phyloP scores from a whole-genome alignment of 1,140 invertebrate genomes.

The Lordiphosa stackelbergi region DNA sequence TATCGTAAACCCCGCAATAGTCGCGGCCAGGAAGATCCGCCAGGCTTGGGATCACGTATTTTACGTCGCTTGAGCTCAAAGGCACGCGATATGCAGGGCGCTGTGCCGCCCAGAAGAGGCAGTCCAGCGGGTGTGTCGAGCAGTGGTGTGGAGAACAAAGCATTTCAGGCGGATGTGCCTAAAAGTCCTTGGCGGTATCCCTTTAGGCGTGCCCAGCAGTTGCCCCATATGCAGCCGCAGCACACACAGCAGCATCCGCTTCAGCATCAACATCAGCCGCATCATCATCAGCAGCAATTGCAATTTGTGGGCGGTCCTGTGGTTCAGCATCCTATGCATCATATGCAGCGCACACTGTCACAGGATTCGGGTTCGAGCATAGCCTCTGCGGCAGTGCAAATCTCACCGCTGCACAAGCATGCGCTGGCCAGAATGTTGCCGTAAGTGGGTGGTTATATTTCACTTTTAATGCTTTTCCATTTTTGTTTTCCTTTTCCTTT shows the following conservation, averaged over 20 bases:
- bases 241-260: constrained; percentile 24
- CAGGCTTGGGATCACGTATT: constrained; percentile 80
- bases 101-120: constrained; percentile 29
- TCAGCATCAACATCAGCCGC: constrained; percentile 32
- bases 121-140: constrained; percentile 59
- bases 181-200: constrained; percentile 81
- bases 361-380: constrained; percentile 77
- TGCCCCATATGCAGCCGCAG: constrained; percentile 33
- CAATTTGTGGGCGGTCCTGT: constrained; percentile 58
- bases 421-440: constrained; percentile 73
- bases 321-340: constrained; percentile 53
- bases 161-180: constrained; percentile 80
- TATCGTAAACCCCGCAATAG: constrained; percentile 80
- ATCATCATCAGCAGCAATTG: constrained; percentile 62
- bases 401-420: constrained; percentile 72
- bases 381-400: constrained; percentile 71
- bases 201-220: constrained; percentile 73
- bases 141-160: constrained; percentile 79
- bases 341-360: constrained; percentile 73
- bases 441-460: constrained; percentile 37
- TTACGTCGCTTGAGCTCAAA: constrained; percentile 83
- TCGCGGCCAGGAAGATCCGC: constrained; percentile 81
- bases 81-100: constrained; percentile 76
- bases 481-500: no score
- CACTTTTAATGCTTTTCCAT: no score